Evolutionary conservation across 2,888 invertebrate genomes (phyloP).

Genomic region (Flexamia atlantica): DNA sequence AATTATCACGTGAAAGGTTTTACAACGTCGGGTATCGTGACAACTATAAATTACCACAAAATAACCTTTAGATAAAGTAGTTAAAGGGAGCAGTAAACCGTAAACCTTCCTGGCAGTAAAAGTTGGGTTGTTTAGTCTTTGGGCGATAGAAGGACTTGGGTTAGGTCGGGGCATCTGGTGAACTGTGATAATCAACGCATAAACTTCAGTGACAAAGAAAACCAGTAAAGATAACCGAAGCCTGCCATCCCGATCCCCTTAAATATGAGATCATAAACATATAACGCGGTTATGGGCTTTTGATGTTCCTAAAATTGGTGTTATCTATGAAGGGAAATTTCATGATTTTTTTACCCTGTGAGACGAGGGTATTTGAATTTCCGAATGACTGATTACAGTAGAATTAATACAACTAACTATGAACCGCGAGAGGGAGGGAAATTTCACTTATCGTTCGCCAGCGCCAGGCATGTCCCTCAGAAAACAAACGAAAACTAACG

Average conservation of each 20-base stretch:
- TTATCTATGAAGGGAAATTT: not conserved
- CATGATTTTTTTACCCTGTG: too few species aligned
- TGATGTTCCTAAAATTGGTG: conserved; percentile 18
- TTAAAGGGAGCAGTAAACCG: conserved; percentile 27
- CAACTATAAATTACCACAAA: conserved; percentile 38
- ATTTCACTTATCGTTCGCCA: too few species aligned
- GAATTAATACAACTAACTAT: too few species aligned
- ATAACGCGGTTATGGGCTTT: conserved; percentile 4
- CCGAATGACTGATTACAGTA: too few species aligned
- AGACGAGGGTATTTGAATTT: too few species aligned
- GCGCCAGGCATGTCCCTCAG: too few species aligned
- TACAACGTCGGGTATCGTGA: not conserved
- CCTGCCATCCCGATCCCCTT: not conserved
- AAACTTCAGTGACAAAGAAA: conserved; percentile 16
- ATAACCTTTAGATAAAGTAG: conserved; percentile 5
- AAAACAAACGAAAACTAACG: too few species aligned
- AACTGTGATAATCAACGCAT: conserved; percentile 22
- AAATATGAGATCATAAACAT: conserved; percentile 17
- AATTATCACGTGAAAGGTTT: conserved; percentile 28
- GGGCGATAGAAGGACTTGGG: not conserved
- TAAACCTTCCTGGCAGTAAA: conserved; percentile 15
- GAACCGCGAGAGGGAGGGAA: too few species aligned
- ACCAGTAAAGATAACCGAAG: conserved; percentile 29
- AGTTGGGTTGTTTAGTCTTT: conserved; percentile 27
- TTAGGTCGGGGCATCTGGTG: conserved; percentile 22